These are phyloP conservation scores for Muscina levida DNA, from an alignment of 2,888 invertebrate genomes.

Conservation along the genomic window DNA sequence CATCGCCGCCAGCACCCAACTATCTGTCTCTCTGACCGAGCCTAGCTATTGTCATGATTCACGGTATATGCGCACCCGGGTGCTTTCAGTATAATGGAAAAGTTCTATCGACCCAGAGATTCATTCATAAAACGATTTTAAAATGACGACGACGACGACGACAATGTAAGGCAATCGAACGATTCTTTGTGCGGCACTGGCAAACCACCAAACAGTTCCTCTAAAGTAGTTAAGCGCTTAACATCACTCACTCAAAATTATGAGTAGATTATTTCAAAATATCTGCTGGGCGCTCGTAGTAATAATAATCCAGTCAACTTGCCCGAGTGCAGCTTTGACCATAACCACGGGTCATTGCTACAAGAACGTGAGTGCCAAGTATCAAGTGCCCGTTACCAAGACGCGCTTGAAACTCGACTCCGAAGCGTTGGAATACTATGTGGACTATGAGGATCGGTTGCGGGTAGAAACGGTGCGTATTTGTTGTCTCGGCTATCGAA, in stretches of 20 bases:
- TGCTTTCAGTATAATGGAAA: conserved; percentile 33
- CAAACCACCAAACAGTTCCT: not conserved
- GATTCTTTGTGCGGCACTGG: not conserved
- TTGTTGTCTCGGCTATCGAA: conserved; percentile 74
- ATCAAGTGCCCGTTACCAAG: conserved; percentile 73
- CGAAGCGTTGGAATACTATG: conserved; percentile 65
- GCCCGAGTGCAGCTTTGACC: conserved; percentile 65
- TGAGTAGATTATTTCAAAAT: not conserved
- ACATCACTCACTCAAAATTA: not conserved
- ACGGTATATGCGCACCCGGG: too few relatives aligned
- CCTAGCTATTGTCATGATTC: not conserved
- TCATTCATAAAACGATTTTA: conserved; percentile 54
- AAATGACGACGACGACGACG: too few relatives aligned
- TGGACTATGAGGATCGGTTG: conserved; percentile 74
- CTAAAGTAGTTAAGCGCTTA: not conserved
- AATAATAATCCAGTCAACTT: conserved; percentile 34
- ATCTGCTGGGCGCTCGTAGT: conserved; percentile 9
- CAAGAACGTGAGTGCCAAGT: conserved; percentile 75
- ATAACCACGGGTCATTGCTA: conserved; percentile 74
- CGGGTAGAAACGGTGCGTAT: conserved; percentile 73
- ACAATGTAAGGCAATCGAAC: not conserved
- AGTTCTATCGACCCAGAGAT: conserved; percentile 44
- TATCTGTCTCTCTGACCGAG: too few relatives aligned
- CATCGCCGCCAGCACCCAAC: too few relatives aligned
- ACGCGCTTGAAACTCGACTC: conserved; percentile 61